Evolutionary conservation across 2,888 invertebrate genomes (phyloP).

Genomic region (Xylota segnis): DNA sequence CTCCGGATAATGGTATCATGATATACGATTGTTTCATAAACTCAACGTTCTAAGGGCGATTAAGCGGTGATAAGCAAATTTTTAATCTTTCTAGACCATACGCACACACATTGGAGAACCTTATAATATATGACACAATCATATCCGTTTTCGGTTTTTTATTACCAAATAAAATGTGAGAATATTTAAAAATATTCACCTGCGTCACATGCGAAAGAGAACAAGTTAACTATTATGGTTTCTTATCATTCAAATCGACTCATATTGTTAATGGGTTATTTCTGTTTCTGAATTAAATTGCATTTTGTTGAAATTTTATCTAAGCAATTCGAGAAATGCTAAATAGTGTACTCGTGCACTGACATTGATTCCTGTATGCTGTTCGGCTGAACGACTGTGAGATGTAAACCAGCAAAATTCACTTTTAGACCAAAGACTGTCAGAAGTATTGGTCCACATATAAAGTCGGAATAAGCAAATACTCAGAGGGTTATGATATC

Average conservation of each 20-base stretch:
- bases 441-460: no score
- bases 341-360: no score
- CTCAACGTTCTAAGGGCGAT: background rate
- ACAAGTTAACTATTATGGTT: background rate
- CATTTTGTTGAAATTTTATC: conserved; percentile 25
- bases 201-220: background rate
- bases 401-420: no score
- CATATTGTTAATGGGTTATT: conserved; percentile 13
- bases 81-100: conserved; percentile 17
- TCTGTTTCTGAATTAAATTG: conserved; percentile 23
- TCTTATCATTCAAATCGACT: conserved; percentile 20
- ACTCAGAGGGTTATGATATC: no score
- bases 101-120: background rate
- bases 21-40: conserved; percentile 20
- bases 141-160: conserved; percentile 14
- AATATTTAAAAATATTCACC: conserved; percentile 13
- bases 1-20: conserved; percentile 9
- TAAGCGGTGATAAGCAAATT: conserved; percentile 11
- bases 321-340: background rate
- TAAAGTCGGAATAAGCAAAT: no score
- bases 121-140: conserved; percentile 27
- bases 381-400: no score
- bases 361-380: no score
- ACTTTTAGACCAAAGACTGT: no score
- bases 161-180: conserved; percentile 22